Evolutionary conservation across 2,888 invertebrate species (phyloP).

Genomic region (Neocrepidodera transversa): DNA sequence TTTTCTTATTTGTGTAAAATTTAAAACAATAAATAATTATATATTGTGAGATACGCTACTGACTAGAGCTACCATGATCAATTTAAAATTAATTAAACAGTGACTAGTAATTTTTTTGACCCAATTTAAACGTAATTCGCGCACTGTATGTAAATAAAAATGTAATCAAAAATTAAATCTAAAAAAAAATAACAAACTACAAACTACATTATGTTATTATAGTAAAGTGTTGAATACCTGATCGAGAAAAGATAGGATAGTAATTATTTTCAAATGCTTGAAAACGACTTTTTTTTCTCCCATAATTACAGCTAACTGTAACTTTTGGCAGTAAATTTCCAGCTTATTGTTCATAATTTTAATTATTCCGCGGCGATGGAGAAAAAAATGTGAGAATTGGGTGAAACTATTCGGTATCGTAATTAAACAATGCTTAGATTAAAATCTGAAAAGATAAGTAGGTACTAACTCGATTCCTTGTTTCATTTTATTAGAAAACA

Average conservation of each 20-base stretch:
- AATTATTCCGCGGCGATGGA: slow-evolving; percentile 42
- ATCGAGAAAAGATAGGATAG: slow-evolving; percentile 23
- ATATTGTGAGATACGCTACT: no score
- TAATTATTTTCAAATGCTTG: slow-evolving; percentile 34
- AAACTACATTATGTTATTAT: slow-evolving; percentile 13
- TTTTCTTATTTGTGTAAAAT: no score
- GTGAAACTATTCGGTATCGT: slow-evolving; percentile 31
- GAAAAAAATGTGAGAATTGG: slow-evolving; percentile 52
- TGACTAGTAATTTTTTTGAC: slow-evolving; percentile 11
- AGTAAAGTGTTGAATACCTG: slow-evolving; percentile 8
- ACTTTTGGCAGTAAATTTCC: slow-evolving; percentile 41
- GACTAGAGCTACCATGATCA: not conserved
- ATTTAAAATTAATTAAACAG: slow-evolving; percentile 11
- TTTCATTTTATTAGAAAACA: not conserved
- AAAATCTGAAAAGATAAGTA: not conserved
- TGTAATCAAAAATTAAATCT: slow-evolving; percentile 11
- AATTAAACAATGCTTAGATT: slow-evolving; percentile 23
- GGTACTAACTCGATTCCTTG: not conserved
- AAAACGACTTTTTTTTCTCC: slow-evolving; percentile 36
- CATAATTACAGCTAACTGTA: slow-evolving; percentile 43
- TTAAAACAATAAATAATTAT: no score
- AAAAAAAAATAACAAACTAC: slow-evolving; percentile 5
- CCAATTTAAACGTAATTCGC: slow-evolving; percentile 9
- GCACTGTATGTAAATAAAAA: slow-evolving; percentile 18
- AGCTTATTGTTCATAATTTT: slow-evolving; percentile 44